Base-by-base conservation (phyloP, 2,797 vertebrate genomes). In the Florisuga fusca region DNA sequence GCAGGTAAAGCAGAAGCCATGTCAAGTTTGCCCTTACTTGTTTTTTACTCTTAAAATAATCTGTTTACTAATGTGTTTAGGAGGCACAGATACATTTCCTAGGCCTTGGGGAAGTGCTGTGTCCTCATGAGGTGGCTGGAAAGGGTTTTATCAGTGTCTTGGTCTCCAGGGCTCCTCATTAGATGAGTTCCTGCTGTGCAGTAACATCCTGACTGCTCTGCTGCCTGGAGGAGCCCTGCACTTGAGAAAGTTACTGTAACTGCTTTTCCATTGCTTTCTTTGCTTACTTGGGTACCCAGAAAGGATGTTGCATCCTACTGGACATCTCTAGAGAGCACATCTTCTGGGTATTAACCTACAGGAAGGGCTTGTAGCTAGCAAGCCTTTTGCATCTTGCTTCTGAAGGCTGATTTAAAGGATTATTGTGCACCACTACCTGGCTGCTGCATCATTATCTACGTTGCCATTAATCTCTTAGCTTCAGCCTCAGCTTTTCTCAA, bases 391-490 rank as follows among this genome's bases (percentile, higher is more conserved):
- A 1, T 21, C 54, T 54, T 41, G 50, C 48, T 53, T 67, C 51
- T 68, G 45, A 31, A 53, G 26, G 43, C 33, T 59, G 59, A 21
- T 59, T 38, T 25, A 29, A 72, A 43, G 25, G 23, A 68, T 31
- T 11, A 27, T 26, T 36, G 9, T 0, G 0, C 15, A 72, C 48
- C 59, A 48, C 57, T 23, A 10, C 1, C 0, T 36, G 57, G 21
- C 79, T 75, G 69, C 88, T 66, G 66, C 74, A 87, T 90, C 1
- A 0, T 61, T 78, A 15, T 20, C 43, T 71, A 0, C 45, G 46
- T 58, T 34, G 55, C 63, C 8, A 1, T 68, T 79, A 29, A 15
- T 29, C 33, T 59, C 57, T 59, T 18, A n/a, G 34, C 81, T 76
- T 54, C 59, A 31, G 22, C 53, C 64, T 79, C 38, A 15, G 55